Percentiles rank a stretch among this genome's conserved stretches.
Evolutionary conservation across 2,888 invertebrate species (phyloP).

Genomic region (Notodonta dromedarius): DNA sequence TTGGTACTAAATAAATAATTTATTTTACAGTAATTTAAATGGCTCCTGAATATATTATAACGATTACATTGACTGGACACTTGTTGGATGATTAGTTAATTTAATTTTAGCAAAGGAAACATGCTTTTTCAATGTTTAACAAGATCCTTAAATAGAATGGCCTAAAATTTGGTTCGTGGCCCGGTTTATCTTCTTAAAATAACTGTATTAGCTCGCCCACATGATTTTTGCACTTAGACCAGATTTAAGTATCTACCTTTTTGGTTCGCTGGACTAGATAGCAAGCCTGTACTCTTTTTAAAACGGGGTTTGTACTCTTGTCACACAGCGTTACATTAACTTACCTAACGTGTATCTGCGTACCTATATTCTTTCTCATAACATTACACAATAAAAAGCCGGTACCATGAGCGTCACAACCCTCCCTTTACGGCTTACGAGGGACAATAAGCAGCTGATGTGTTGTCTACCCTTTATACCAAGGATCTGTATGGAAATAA

Average conservation of each 20-base stretch:
- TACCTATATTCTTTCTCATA: neutral
- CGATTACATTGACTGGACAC: neutral
- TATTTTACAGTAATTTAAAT: neutral
- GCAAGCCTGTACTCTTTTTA: too few species aligned
- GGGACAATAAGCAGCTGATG: slow-evolving; percentile 6
- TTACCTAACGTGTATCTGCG: neutral
- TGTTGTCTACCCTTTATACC: neutral
- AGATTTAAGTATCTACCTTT: too few species aligned
- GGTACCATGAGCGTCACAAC: slow-evolving; percentile 3
- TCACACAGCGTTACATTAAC: too few species aligned
- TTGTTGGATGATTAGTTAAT: neutral
- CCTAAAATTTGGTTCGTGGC: too few species aligned
- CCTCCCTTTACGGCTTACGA: slow-evolving; percentile 6
- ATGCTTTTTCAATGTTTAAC: neutral
- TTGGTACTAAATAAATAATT: neutral
- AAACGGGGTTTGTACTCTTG: too few species aligned
- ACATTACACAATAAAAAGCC: neutral
- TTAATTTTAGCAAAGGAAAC: neutral
- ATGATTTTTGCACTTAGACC: too few species aligned
- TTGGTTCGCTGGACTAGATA: too few species aligned
- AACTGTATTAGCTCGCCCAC: too few species aligned
- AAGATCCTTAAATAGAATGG: too few species aligned
- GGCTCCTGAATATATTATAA: neutral
- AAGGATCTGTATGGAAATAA: slow-evolving; percentile 1
- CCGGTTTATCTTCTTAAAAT: too few species aligned